Base-by-base conservation (phyloP, 1,140 invertebrate species). In the Homalodisca vitripennis region DNA sequence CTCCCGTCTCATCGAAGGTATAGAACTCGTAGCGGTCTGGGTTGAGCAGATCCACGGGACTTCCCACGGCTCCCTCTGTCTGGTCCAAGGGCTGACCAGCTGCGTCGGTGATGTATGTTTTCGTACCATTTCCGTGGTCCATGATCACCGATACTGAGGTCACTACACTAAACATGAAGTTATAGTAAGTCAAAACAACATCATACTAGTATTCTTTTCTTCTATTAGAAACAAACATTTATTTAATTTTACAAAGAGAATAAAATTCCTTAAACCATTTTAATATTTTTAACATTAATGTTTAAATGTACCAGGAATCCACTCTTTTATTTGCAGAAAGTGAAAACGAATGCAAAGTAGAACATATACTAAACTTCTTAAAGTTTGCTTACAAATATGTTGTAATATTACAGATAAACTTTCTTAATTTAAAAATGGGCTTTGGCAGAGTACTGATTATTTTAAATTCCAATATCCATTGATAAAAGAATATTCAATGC, bases 1-100 rank as follows among this genome's bases (percentile, higher is more conserved):
- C 89, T 26, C 91, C 91, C 51, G 87, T 87, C 73, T 92, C 89
- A 75, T 92, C 88, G 74, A 92, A 91, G 0, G 91, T 92, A 75
- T 92, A 93, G 77, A 92, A 93, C 78, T 92, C 90, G 79, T 92
- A 93, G 79, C 75, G 82, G 75, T 93, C 91, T 1, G 91, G 92
- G 70, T 88, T 87, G 1, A 92, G 78, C 1, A 93, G 80, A 73
- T 88, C 86, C 0, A 88, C 88, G 1, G 91, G 91, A 66, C 90
- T 92, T n/a, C 88, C 89, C 1, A 78, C 46, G 73, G 79, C 32
- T 74, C 74, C 68, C 69, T 75, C 70, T 29, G 34, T 72, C 57
- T 65, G 65, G 3, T 84, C 81, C 65, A 86, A 76, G 69, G 83
- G 84, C 67, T 85, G 85, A 6, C 86, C 87, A 6, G 86, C 79